Evolutionary conservation across 1,140 invertebrate species (phyloP).

Genomic region (Drosophila biarmipes): DNA sequence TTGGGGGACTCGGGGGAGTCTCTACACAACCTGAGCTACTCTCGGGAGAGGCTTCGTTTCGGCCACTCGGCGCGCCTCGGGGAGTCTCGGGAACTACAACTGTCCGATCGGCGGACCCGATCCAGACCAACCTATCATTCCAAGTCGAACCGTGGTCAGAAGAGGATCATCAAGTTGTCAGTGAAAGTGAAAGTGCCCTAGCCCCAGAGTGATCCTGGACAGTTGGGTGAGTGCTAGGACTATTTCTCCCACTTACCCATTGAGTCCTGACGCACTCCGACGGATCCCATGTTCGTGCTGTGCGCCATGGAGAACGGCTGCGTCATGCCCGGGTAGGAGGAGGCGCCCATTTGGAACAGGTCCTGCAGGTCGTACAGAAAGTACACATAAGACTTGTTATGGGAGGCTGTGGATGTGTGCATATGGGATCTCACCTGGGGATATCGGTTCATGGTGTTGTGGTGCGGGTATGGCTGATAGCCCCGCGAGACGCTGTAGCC

Average conservation of each 20-base stretch:
- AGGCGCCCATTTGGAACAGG: slow-evolving; percentile 93
- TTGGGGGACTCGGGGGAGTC: neutral
- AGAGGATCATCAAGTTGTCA: neutral
- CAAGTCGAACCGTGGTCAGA: neutral
- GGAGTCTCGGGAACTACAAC: neutral
- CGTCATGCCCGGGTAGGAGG: slow-evolving; percentile 95
- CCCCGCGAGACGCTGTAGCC: slow-evolving; percentile 91
- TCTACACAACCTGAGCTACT: neutral
- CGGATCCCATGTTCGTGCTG: slow-evolving; percentile 94
- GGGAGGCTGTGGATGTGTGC: neutral
- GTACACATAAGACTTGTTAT: neutral
- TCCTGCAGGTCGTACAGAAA: slow-evolving; percentile 39
- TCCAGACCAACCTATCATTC: neutral
- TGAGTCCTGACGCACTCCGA: slow-evolving; percentile 94
- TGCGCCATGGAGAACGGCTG: slow-evolving; percentile 98
- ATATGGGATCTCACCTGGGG: slow-evolving; percentile 89
- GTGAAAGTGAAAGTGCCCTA: neutral
- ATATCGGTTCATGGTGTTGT: slow-evolving; percentile 96
- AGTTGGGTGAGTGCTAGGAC: neutral
- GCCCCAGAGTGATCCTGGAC: neutral
- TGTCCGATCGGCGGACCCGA: neutral
- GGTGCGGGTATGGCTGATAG: slow-evolving; percentile 97
- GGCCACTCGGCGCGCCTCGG: neutral
- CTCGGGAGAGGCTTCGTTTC: neutral
- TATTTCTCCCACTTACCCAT: slow-evolving; percentile 89